phyloP scores from a whole-genome alignment of 2,113 vertebrate species.

The Actinemys pallida region DNA sequence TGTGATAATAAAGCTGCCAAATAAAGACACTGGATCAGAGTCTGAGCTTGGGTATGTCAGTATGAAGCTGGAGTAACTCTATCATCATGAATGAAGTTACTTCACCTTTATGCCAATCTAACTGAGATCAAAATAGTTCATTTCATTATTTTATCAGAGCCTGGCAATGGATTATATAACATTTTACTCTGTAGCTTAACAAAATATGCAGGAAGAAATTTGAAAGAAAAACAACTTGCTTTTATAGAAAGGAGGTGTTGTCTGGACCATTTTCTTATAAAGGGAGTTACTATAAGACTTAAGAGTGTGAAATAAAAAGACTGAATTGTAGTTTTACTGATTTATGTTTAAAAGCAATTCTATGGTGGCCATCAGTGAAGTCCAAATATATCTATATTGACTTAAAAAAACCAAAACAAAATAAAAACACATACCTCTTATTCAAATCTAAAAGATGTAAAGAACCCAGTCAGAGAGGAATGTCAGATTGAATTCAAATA shows the following conservation, averaged over 20 bases:
- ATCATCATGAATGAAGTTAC: neutral
- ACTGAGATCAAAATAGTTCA: neutral
- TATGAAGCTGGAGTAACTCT: neutral
- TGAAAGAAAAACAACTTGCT: neutral
- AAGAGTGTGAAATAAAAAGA: neutral
- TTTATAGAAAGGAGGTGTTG: neutral
- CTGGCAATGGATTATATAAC: neutral
- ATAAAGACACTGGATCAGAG: neutral
- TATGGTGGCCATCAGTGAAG: neutral
- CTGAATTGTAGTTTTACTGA: neutral
- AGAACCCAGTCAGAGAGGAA: constrained; percentile 48
- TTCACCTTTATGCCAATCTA: neutral
- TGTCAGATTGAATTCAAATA: constrained; percentile 58
- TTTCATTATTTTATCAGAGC: neutral
- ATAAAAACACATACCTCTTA: neutral
- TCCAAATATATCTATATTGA: neutral
- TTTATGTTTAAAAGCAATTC: constrained; percentile 16
- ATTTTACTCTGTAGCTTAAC: neutral
- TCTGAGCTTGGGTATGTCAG: neutral
- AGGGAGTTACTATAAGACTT: neutral
- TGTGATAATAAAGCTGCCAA: neutral
- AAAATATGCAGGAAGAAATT: neutral
- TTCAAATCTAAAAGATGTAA: constrained; percentile 25
- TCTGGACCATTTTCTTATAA: neutral
- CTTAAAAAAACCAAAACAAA: neutral